Evolutionary conservation across 2,113 vertebrate genomes (phyloP).

Genomic region (Thomomys bottae): DNA sequence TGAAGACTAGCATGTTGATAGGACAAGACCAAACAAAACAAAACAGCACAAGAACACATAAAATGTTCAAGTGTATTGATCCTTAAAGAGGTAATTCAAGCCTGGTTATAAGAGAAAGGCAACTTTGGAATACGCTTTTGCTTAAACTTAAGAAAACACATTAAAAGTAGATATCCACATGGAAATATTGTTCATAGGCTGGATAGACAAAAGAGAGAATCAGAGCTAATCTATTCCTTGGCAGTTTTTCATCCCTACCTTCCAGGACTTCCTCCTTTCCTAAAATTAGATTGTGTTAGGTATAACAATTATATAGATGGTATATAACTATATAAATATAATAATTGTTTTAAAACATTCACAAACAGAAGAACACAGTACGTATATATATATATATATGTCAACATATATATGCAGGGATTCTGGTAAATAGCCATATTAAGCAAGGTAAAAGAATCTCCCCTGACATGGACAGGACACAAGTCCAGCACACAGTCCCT

Average conservation of each 20-base stretch:
- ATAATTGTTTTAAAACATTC: neutral
- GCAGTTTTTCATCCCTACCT: neutral
- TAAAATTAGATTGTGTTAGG: neutral
- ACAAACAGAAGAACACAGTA: neutral
- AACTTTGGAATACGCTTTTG: constrained; percentile 46
- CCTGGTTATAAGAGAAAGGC: constrained; percentile 48
- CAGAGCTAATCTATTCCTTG: constrained; percentile 32
- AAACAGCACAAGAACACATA: neutral
- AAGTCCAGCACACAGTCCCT: neutral
- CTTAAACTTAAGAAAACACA: constrained; percentile 61
- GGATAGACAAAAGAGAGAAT: constrained; percentile 11
- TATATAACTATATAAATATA: too few relatives aligned
- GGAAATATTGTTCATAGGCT: constrained; percentile 31
- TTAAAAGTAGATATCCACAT: constrained; percentile 12
- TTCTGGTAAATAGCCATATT: neutral
- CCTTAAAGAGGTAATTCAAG: constrained; percentile 66
- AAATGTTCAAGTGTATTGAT: constrained; percentile 42
- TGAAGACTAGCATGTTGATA: constrained; percentile 18
- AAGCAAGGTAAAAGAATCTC: constrained; percentile 9
- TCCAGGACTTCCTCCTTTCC: neutral
- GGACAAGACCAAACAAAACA: neutral
- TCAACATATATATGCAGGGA: neutral
- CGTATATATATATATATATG: neutral
- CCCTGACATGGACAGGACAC: neutral
- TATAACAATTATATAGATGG: neutral